These are phyloP conservation scores for Lipotes vexillifer DNA, from an alignment of 2,113 vertebrate species.

Conservation along the genomic window DNA sequence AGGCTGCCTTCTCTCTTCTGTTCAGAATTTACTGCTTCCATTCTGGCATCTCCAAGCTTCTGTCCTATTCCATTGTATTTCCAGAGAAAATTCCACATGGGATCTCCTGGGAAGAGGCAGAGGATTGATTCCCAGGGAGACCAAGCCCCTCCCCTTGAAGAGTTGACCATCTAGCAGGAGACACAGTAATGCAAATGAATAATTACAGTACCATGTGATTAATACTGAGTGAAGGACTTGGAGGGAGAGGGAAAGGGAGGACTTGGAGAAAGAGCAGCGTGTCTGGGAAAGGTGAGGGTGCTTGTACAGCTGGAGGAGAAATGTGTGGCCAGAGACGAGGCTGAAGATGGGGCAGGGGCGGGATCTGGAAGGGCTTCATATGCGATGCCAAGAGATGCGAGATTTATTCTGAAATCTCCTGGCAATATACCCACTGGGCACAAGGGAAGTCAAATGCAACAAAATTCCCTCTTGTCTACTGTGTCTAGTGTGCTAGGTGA, in stretches of 20 bases:
- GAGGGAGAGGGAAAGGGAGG: not conserved
- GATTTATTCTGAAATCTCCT: not conserved
- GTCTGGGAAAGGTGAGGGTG: not conserved
- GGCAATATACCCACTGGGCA: too few relatives aligned
- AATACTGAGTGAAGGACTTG: not conserved
- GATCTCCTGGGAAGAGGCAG: not conserved
- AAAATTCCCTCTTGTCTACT: too few relatives aligned
- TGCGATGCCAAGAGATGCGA: rapidly evolving
- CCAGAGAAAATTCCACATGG: not conserved
- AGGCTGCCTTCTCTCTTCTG: not conserved
- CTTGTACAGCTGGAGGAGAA: not conserved
- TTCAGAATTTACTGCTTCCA: not conserved
- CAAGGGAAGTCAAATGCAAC: not conserved
- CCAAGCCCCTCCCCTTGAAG: not conserved
- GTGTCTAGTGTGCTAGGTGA: not conserved
- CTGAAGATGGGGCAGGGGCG: not conserved
- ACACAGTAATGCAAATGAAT: not conserved
- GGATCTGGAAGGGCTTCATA: not conserved
- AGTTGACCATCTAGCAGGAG: not conserved
- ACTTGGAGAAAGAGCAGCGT: too few relatives aligned
- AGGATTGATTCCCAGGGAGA: not conserved
- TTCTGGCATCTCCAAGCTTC: not conserved
- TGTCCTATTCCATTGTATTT: not conserved
- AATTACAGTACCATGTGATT: not conserved
- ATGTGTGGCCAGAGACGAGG: not conserved